Conservation (phyloP, 1,140 invertebrate genomes). For the Ceratina calcarata region DNA sequence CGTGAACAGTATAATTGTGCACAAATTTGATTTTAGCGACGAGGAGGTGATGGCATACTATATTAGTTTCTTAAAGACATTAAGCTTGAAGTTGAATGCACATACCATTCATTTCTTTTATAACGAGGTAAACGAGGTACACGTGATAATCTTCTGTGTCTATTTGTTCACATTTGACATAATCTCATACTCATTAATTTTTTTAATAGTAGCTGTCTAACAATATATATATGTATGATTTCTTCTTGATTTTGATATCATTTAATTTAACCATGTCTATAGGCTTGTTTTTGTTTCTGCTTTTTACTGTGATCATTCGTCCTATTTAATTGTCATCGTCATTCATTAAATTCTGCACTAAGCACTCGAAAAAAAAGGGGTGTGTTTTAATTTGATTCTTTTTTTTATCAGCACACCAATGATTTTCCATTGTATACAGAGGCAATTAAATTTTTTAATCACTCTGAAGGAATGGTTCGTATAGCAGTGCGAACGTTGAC, state of each 20-base stretch:
- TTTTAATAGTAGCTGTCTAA: constrained; percentile 33
- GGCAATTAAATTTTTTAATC: constrained; percentile 99
- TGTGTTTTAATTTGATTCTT: constrained; percentile 50
- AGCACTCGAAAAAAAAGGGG: constrained; percentile 17
- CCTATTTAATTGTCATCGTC: constrained; percentile 6
- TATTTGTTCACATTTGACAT: constrained; percentile 43
- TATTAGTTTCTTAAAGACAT: constrained; percentile 98
- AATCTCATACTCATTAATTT: constrained; percentile 35
- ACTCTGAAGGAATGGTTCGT: constrained; percentile 98
- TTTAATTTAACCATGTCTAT: background rate
- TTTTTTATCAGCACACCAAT: constrained; percentile 94
- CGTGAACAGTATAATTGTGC: constrained; percentile 99
- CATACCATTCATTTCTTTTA: constrained; percentile 99
- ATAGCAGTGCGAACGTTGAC: constrained; percentile 99
- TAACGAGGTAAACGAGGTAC: constrained; percentile 92
- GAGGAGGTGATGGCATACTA: constrained; percentile 99
- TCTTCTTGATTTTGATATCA: background rate
- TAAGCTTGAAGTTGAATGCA: constrained; percentile 98
- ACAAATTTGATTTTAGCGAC: constrained; percentile 99
- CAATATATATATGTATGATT: constrained; percentile 26
- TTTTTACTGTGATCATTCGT: constrained; percentile 3
- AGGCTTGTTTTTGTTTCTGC: background rate
- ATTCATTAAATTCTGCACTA: constrained; percentile 28
- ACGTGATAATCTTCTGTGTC: constrained; percentile 57
- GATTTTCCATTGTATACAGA: constrained; percentile 99